Conservation (phyloP, 1,140 invertebrate species). For the Brachionus plicatilis region DNA sequence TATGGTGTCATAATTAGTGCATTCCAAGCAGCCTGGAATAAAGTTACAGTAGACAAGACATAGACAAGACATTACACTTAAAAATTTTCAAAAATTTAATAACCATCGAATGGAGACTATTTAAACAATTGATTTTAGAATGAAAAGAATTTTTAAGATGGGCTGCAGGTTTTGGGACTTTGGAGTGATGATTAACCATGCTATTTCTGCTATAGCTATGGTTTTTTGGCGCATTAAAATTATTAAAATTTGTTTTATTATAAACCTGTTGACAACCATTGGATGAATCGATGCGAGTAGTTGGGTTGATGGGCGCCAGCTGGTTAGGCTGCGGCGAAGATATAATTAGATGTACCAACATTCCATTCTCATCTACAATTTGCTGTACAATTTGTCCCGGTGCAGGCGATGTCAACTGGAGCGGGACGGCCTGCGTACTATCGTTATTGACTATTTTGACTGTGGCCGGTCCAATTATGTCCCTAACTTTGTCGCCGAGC, state of each 20-base stretch:
- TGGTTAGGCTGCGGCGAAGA: background rate
- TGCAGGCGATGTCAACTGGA: slow-evolving; percentile 75
- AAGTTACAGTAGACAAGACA: background rate
- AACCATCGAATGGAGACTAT: background rate
- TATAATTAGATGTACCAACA: slow-evolving; percentile 72
- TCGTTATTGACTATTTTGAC: slow-evolving; percentile 76
- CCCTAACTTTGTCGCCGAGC: slow-evolving; percentile 39
- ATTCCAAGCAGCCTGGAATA: background rate
- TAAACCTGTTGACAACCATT: background rate
- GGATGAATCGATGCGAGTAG: background rate
- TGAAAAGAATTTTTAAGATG: background rate
- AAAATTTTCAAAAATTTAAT: background rate
- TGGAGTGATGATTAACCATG: background rate
- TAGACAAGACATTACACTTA: background rate
- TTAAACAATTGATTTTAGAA: background rate
- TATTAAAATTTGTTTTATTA: background rate
- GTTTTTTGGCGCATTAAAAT: background rate
- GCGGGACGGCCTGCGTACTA: slow-evolving; percentile 65
- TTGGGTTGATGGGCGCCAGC: background rate
- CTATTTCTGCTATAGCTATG: background rate
- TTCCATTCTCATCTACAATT: slow-evolving; percentile 78
- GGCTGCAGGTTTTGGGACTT: background rate
- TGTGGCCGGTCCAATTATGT: slow-evolving; percentile 64
- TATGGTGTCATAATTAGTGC: background rate
- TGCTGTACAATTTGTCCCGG: slow-evolving; percentile 80